Conservation (phyloP, 2,797 vertebrate genomes). For the Hippopotamyrus pictus region DNA sequence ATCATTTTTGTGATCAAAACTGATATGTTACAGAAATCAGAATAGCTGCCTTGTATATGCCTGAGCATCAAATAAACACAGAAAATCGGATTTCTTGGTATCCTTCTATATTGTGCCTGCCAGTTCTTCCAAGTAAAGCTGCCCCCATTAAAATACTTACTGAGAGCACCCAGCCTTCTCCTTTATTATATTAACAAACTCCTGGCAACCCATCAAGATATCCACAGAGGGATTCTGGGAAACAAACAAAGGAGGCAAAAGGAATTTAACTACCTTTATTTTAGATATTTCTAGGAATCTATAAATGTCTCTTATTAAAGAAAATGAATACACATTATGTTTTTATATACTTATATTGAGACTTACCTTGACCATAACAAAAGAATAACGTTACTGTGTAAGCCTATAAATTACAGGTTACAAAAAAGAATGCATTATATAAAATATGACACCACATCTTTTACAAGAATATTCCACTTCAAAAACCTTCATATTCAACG, state of each 20-base stretch:
- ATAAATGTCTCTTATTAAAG: not conserved
- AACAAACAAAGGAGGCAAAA: not conserved
- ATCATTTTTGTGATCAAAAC: not conserved
- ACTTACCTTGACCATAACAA: not conserved
- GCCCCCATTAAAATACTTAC: not conserved
- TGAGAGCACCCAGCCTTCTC: not conserved
- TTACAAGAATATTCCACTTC: not conserved
- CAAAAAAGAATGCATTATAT: not conserved
- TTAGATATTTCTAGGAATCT: not conserved
- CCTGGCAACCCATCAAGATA: not conserved
- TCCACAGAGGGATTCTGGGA: not conserved
- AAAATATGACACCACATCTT: not conserved
- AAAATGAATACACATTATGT: not conserved
- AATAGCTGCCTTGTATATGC: constrained; percentile 32
- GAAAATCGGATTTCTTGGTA: not conserved
- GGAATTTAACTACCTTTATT: not conserved
- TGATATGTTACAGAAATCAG: not conserved
- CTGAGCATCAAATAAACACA: constrained; percentile 46
- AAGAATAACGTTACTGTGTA: not conserved
- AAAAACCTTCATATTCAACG: not conserved
- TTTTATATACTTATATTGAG: not conserved
- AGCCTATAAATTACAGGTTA: not conserved
- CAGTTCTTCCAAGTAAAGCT: not conserved
- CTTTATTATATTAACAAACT: not conserved
- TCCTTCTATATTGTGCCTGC: not conserved